A percentile compares a stretch with the other conserved stretches of the same genome.
phyloP scores from a whole-genome alignment of 1,140 invertebrate genomes.

The Tetramorium alpestre region DNA sequence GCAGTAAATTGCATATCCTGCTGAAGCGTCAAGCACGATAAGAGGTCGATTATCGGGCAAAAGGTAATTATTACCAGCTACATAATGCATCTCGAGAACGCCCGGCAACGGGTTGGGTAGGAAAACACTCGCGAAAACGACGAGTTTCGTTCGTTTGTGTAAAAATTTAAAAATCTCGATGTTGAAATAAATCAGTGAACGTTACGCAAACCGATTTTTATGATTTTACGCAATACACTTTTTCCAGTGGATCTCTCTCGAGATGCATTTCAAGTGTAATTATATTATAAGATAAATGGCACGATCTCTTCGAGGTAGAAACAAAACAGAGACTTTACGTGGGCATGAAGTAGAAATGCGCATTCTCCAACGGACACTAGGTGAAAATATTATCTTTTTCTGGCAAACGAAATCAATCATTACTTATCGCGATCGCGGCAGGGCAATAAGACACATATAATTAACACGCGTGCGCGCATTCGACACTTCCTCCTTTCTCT shows the following conservation, averaged over 20 bases:
- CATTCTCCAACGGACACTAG: background rate
- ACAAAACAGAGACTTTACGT: background rate
- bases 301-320: background rate
- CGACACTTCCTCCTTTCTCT: conserved; percentile 51
- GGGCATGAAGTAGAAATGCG: conserved; percentile 1
- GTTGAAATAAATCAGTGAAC: background rate
- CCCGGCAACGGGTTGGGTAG: background rate
- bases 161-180: background rate
- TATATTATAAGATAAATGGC: background rate
- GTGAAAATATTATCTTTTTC: conserved; percentile 9
- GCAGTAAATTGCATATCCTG: conserved; percentile 61
- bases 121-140: background rate
- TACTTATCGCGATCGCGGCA: conserved; percentile 35
- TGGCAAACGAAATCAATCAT: conserved; percentile 35
- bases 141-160: background rate
- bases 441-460: conserved; percentile 28
- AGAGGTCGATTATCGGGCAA: conserved; percentile 45
- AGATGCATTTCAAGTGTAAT: background rate
- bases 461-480: conserved; percentile 30
- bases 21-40: conserved; percentile 47
- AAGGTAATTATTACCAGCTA: conserved; percentile 61
- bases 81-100: conserved; percentile 11
- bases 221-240: background rate
- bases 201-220: background rate
- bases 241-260: background rate